Conservation (phyloP, 2,888 invertebrate species). For the Scaeva pyrastri region DNA sequence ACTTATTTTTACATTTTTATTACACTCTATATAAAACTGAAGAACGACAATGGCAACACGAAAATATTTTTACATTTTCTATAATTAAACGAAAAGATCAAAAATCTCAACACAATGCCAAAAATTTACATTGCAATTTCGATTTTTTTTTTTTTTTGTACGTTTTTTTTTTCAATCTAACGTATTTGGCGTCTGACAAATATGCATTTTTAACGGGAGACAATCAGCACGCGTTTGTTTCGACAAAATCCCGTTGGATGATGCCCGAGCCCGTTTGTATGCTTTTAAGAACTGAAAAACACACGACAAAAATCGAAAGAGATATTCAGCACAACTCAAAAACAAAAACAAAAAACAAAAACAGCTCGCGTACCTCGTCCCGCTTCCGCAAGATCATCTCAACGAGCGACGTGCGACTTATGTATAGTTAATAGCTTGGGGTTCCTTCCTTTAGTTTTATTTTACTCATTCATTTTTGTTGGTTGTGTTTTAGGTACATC, state of each 20-base stretch:
- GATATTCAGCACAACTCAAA: slow-evolving; percentile 50
- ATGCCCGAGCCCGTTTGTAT: slow-evolving; percentile 35
- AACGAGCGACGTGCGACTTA: slow-evolving; percentile 55
- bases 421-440: slow-evolving; percentile 45
- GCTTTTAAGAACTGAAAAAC: slow-evolving; percentile 59
- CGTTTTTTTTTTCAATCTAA: slow-evolving; percentile 17
- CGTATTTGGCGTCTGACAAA: slow-evolving; percentile 51
- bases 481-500: slow-evolving; percentile 18
- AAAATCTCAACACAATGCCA: slow-evolving; percentile 56
- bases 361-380: background rate
- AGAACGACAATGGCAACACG: slow-evolving; percentile 10
- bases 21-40: background rate
- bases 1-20: slow-evolving; percentile 34
- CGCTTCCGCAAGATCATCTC: slow-evolving; percentile 9
- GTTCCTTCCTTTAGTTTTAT: slow-evolving; percentile 31
- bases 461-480: slow-evolving; percentile 44
- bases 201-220: slow-evolving; percentile 38
- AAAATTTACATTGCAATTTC: slow-evolving; percentile 50
- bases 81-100: slow-evolving; percentile 20
- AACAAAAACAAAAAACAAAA: slow-evolving; percentile 34
- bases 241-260: slow-evolving; percentile 39
- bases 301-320: slow-evolving; percentile 61
- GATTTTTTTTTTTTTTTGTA: slow-evolving; percentile 18
- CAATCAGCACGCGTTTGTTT: slow-evolving; percentile 55
- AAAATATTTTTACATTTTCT: slow-evolving; percentile 43